Evolutionary conservation across 1,140 invertebrate genomes (phyloP).

Genomic region (Neotoxoptera formosana): DNA sequence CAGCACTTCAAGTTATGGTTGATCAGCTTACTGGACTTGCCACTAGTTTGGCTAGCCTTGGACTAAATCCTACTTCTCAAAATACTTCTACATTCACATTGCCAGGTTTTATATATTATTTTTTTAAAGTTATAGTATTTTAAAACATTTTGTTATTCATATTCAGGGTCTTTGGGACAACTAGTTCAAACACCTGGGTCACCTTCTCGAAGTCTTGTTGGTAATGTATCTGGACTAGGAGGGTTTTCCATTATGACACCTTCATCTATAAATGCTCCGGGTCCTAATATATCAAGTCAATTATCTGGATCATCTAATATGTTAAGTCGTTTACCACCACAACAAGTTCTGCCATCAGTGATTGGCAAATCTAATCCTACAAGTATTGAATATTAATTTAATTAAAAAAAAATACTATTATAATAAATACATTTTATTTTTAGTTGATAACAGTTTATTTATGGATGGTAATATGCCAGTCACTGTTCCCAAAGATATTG

Average conservation of each 20-base stretch:
- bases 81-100: conserved; percentile 73
- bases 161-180: conserved; percentile 70
- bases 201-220: conserved; percentile 71
- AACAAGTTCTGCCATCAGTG: conserved; percentile 56
- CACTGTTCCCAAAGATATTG: conserved; percentile 90
- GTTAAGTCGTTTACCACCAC: conserved; percentile 63
- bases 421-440: not conserved
- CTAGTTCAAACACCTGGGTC: conserved; percentile 82
- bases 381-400: not conserved
- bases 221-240: conserved; percentile 35
- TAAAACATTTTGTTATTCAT: conserved; percentile 21
- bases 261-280: conserved; percentile 66
- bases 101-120: conserved; percentile 43
- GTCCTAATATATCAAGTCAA: conserved; percentile 77
- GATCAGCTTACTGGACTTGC: conserved; percentile 76
- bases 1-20: conserved; percentile 67
- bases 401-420: not conserved
- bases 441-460: conserved; percentile 32
- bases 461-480: conserved; percentile 7
- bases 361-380: conserved; percentile 41
- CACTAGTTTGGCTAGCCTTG: conserved; percentile 74
- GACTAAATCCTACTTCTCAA: conserved; percentile 69
- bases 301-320: conserved; percentile 63
- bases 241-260: conserved; percentile 68
- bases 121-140: not conserved